Evolutionary conservation across 23 tunicate species (phyloP).

Genomic region (Ascidia mentula): DNA sequence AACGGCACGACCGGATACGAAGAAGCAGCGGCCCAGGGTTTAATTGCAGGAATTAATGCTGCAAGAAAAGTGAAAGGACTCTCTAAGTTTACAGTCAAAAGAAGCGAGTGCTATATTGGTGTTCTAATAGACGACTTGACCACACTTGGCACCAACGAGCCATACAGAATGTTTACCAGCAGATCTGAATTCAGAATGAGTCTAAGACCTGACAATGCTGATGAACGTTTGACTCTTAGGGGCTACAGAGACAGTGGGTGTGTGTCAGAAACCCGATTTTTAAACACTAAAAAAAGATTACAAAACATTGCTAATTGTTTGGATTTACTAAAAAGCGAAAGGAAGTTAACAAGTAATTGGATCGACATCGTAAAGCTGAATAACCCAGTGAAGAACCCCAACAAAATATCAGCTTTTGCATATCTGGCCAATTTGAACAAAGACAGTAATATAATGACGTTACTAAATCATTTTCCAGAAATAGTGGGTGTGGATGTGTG

Average conservation of each 20-base stretch:
- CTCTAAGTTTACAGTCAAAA: constrained; percentile 33
- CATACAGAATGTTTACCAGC: constrained; percentile 93
- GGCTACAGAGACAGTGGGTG: constrained; percentile 73
- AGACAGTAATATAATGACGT: neutral
- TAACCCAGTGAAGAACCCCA: neutral
- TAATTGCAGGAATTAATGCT: constrained; percentile 90
- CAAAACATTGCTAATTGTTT: constrained; percentile 11
- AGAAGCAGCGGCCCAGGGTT: constrained; percentile 96
- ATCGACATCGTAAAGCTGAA: neutral
- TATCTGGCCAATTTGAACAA: constrained; percentile 29
- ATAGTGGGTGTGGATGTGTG: constrained; percentile 17
- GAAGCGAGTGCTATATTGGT: constrained; percentile 95
- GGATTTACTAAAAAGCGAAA: constrained; percentile 36
- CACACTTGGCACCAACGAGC: constrained; percentile 86
- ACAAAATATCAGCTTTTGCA: constrained; percentile 32
- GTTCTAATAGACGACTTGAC: constrained; percentile 90
- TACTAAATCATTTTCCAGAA: neutral
- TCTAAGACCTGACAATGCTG: constrained; percentile 92
- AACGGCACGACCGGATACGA: constrained; percentile 98
- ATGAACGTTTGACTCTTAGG: constrained; percentile 61
- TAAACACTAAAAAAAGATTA: constrained; percentile 26
- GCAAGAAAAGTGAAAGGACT: constrained; percentile 51
- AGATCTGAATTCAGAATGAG: constrained; percentile 82
- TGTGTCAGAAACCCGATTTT: constrained; percentile 52
- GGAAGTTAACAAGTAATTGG: constrained; percentile 36